Conservation (phyloP, 2,113 vertebrate species). For the Bothrops jararaca region DNA sequence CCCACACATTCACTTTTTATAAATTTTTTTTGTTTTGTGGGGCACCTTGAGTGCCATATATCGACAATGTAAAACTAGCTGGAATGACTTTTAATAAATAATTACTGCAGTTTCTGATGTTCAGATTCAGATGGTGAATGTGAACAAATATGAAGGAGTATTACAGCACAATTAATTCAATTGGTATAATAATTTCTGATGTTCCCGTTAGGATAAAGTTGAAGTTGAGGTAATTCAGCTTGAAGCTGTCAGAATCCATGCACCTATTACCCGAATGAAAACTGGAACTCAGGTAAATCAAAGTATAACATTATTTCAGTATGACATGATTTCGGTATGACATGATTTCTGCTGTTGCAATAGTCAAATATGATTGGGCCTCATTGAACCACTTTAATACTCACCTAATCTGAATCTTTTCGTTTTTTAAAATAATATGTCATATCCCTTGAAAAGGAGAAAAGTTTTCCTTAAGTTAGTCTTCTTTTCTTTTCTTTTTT, state of each 20-base stretch:
- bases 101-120: not conserved
- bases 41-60: not conserved
- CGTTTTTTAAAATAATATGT: not conserved
- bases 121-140: not conserved
- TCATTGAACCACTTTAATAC: not conserved
- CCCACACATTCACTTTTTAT: not conserved
- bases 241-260: conserved; percentile 81
- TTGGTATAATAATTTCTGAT: not conserved
- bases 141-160: not conserved
- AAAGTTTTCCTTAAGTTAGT: not conserved
- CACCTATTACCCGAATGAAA: conserved; percentile 89
- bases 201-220: conserved; percentile 79
- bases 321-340: no score
- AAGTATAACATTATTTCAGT: not conserved
- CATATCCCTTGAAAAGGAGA: not conserved
- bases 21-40: not conserved
- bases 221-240: conserved; percentile 89
- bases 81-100: not conserved
- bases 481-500: conserved; percentile 21
- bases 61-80: not conserved
- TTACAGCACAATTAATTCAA: not conserved
- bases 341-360: not conserved
- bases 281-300: conserved; percentile 79
- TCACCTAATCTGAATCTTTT: not conserved
- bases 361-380: not conserved